Base-by-base conservation (phyloP, 2,888 invertebrate genomes). In the Leptarthrus brevirostris region DNA sequence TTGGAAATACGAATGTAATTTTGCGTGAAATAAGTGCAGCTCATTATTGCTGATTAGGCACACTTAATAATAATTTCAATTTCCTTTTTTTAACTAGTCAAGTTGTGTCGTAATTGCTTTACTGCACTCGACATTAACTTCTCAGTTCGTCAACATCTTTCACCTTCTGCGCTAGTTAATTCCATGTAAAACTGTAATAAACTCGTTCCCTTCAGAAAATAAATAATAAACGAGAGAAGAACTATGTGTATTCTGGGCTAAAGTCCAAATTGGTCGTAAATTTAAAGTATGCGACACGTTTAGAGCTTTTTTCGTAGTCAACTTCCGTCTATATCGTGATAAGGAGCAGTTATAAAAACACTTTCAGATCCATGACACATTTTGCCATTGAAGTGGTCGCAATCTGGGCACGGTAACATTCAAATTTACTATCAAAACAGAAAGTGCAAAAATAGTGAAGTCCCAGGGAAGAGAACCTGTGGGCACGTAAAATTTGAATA, bases 251-350 rank as follows among this genome's bases (percentile, higher is more conserved):
- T 54, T 56, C 58, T 54, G 61, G 53, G 18, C 77, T 61, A 72
- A 75, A 77, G 77, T 78, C 75, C 76, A 78, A 79, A 78, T 76
- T 77, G 76, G 76, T 77, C 78, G 76, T 79, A 78, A 77, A 79
- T 78, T 75, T 78, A 74, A 75, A 76, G 72, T 78, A 78, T 76
- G 77, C 78, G 78, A 77, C 77, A 79, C 76, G 75, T 78, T 78
- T 77, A 76, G 74, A 76, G 75, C 76, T 76, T 78, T 78, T 77
- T 75, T 76, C 77, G 74, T 77, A 75, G 76, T 75, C 74, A 58
- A 78, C 75, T 78, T 78, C 78, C 78, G 78, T 76, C 69, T 73
- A 18, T 78, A 70, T 64, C 78, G 78, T 78, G 78, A 74, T 71
- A 71, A 74, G 64, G 36, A 47, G 73, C 69, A 70, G 71, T 75